phyloP scores from a whole-genome alignment of 2,888 invertebrate species.

The Syrista parreyssii region DNA sequence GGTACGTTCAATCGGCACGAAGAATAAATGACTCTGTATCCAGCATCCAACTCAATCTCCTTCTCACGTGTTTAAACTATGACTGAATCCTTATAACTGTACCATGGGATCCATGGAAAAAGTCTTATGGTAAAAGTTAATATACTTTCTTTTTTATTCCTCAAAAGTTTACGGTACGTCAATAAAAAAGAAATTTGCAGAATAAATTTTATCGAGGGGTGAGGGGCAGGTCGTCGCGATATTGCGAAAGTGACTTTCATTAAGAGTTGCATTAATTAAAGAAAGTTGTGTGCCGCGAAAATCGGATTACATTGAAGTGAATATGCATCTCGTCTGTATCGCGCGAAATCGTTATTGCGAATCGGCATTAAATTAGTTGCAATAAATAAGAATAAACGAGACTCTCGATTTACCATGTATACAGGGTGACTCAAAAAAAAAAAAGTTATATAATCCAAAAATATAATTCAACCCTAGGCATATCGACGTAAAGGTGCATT shows the following conservation, averaged over 20 bases:
- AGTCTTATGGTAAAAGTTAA: too few relatives aligned
- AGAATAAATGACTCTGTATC: background rate
- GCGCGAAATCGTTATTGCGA: background rate
- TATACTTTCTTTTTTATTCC: background rate
- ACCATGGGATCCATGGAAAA: too few relatives aligned
- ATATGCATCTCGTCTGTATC: background rate
- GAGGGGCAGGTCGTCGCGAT: slow-evolving; percentile 10
- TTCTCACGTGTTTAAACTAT: background rate
- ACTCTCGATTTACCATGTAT: too few relatives aligned
- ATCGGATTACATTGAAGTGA: background rate
- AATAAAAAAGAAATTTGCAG: background rate
- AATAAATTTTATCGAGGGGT: background rate
- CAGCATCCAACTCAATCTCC: background rate
- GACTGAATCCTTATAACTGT: too few relatives aligned
- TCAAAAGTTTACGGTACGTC: background rate
- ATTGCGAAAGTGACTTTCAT: background rate
- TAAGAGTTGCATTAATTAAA: background rate
- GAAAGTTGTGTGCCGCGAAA: background rate
- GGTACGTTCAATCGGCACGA: background rate
- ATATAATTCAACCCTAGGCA: too few relatives aligned
- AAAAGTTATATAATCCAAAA: too few relatives aligned
- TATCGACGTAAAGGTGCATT: too few relatives aligned
- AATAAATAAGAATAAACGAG: too few relatives aligned
- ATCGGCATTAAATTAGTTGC: background rate
- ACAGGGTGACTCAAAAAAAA: too few relatives aligned